phyloP scores from a whole-genome alignment of 2,888 invertebrate genomes.

The Drosophila seclusa region DNA sequence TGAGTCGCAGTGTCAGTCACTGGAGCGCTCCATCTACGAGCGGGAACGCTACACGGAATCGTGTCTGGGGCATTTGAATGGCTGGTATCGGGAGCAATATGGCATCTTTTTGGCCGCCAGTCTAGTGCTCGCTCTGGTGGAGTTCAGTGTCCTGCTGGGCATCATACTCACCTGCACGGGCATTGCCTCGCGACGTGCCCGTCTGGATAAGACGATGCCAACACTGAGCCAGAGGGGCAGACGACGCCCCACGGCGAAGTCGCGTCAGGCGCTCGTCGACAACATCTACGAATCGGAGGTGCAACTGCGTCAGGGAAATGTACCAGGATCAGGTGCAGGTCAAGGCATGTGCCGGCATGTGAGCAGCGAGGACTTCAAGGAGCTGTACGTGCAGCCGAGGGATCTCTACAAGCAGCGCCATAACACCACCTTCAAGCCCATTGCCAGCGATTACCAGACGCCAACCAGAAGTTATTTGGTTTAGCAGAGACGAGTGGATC shows the following conservation, averaged over 20 bases:
- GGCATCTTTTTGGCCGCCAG: conserved; percentile 88
- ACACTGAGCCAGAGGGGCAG: conserved; percentile 26
- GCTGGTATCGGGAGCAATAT: conserved; percentile 92
- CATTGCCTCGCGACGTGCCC: conserved; percentile 81
- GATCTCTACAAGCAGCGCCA: conserved; percentile 82
- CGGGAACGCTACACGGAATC: conserved; percentile 84
- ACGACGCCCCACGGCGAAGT: conserved; percentile 56
- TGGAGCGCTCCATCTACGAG: conserved; percentile 80
- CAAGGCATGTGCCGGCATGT: conserved; percentile 55
- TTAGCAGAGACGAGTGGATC: conserved; percentile 39
- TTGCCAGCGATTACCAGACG: conserved; percentile 79
- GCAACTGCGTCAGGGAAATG: conserved; percentile 55
- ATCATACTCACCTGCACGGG: conserved; percentile 90
- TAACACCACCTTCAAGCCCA: conserved; percentile 83
- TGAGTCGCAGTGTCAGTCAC: conserved; percentile 89
- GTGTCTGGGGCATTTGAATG: conserved; percentile 89
- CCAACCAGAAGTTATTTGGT: conserved; percentile 83
- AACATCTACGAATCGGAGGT: conserved; percentile 83
- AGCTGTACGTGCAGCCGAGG: conserved; percentile 83
- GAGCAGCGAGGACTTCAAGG: conserved; percentile 79
- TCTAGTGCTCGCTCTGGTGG: conserved; percentile 89
- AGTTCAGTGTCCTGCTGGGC: conserved; percentile 89
- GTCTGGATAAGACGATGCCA: conserved; percentile 35
- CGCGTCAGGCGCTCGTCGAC: conserved; percentile 78
- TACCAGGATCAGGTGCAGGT: conserved; percentile 8